These are phyloP conservation scores for Bugulina stolonifera DNA, from an alignment of 2,888 invertebrate species.

Conservation along the genomic window DNA sequence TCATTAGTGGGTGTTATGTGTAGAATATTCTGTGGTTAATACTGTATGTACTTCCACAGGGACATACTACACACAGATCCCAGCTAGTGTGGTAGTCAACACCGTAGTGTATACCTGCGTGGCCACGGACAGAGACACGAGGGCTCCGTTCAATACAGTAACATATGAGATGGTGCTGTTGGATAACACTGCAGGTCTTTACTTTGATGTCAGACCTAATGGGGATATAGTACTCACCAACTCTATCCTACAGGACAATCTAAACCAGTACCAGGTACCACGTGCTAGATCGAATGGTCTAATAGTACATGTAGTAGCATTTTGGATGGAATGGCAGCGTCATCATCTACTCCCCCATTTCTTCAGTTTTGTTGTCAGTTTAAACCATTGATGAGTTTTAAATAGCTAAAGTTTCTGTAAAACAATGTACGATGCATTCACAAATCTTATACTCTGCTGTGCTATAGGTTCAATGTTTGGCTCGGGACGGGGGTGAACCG, in stretches of 20 bases:
- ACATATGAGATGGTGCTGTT: constrained; percentile 22
- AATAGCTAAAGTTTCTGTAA: no score
- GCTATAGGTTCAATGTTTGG: constrained; percentile 21
- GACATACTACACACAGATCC: constrained; percentile 4
- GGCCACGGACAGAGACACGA: neutral
- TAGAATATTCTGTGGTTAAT: no score
- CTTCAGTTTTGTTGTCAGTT: no score
- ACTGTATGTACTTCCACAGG: no score
- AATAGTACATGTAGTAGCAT: no score
- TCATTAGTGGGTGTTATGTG: no score
- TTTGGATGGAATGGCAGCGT: no score
- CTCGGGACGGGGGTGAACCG: constrained; percentile 14
- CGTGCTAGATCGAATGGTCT: no score
- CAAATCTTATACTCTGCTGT: neutral
- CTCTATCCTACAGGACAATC: constrained; percentile 13
- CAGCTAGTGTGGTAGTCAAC: neutral
- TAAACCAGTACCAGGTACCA: constrained; percentile 2
- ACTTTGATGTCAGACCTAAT: neutral
- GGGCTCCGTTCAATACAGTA: constrained; percentile 11
- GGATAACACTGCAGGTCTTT: constrained; percentile 21
- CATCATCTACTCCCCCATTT: no score
- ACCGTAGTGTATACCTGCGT: constrained; percentile 16
- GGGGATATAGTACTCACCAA: constrained; percentile 19
- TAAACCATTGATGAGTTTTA: no score
- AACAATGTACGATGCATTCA: no score